phyloP scores from a whole-genome alignment of 1,140 invertebrate species.

The Eumaeus atala region DNA sequence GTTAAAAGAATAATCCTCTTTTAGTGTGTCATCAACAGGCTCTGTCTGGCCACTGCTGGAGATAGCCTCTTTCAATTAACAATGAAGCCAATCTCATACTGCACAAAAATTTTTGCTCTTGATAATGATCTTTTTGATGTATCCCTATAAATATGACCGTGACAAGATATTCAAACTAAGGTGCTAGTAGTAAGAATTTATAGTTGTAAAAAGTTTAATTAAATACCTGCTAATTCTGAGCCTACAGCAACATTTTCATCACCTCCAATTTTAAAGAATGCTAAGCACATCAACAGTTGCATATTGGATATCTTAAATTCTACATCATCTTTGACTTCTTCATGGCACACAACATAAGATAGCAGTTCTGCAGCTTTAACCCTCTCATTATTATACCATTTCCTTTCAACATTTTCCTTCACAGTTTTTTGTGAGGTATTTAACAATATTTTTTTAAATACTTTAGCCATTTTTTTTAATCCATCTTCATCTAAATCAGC shows the following conservation, averaged over 20 bases:
- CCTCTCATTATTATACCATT: slow-evolving; percentile 80
- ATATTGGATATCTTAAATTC: slow-evolving; percentile 80
- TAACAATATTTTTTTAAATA: slow-evolving; percentile 76
- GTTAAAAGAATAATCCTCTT: no score
- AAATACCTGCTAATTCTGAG: slow-evolving; percentile 75
- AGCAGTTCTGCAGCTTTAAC: slow-evolving; percentile 79
- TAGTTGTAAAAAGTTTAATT: not conserved
- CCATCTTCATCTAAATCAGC: slow-evolving; percentile 75
- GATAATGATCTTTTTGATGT: no score
- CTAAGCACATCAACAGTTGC: slow-evolving; percentile 77
- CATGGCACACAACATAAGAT: slow-evolving; percentile 79
- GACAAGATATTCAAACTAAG: not conserved
- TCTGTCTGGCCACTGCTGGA: no score
- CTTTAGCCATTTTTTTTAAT: slow-evolving; percentile 76
- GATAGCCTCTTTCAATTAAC: no score
- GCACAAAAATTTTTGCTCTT: no score
- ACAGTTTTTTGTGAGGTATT: slow-evolving; percentile 71
- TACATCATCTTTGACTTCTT: slow-evolving; percentile 74
- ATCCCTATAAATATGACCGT: no score
- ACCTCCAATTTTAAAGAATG: slow-evolving; percentile 76
- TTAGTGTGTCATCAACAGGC: no score
- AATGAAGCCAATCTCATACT: no score
- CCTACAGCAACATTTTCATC: slow-evolving; percentile 69
- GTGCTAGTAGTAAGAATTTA: no score
- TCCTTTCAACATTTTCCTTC: slow-evolving; percentile 62